Base-by-base conservation (phyloP, 2,888 invertebrate genomes). In the Deroplatys truncata region DNA sequence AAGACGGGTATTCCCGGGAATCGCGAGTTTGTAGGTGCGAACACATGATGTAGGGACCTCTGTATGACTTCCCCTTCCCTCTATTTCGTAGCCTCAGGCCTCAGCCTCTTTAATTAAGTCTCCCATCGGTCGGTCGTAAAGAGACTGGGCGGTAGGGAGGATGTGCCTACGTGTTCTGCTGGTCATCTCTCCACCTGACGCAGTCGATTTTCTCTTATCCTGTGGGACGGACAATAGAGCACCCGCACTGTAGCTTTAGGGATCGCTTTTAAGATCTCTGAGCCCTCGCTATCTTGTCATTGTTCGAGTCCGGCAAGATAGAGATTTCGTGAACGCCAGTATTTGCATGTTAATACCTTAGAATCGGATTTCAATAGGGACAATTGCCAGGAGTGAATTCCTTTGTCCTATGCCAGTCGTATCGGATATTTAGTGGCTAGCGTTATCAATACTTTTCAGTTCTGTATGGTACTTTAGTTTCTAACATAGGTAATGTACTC, bases 41-140 rank as follows among this genome's bases (percentile, higher is more conserved):
- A 85, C 85, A 35, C 31, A 85, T 85, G 85, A 85, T 28, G 43
- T 72, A 72, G 56, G 56, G 20, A 20, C 56, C 49, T 49, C 43
- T 72, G 72, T 29, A 56, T 29, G 29, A 86, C 82, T 56, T 31
- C 28, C 86, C 29, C 82, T 28, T 10, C 72, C 29, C 29, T 28
- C 49, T 56, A 56, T 56, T 72, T 20, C 56, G 20, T 72, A 13
- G 86, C 25, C 82, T 35, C 10, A 16, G 43, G 87, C 83, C 28
- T 28, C 15, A 87, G 82, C 28, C 87, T 87, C 87, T 87, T 87
- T 87, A 87, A 87, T 87, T 87, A 87, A 82, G 87, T 87, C 87
- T 87, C 87, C 87, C 87, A 82, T 87, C 82, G 87, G 87, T 35
- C 28, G 87, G 82, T 87, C 83, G 72, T 87, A 87, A 87, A 87